Percentiles rank a stretch among this genome's conserved stretches.
Evolutionary conservation across 2,797 vertebrate genomes (phyloP).

Genomic region (Hemibagrus guttatus): DNA sequence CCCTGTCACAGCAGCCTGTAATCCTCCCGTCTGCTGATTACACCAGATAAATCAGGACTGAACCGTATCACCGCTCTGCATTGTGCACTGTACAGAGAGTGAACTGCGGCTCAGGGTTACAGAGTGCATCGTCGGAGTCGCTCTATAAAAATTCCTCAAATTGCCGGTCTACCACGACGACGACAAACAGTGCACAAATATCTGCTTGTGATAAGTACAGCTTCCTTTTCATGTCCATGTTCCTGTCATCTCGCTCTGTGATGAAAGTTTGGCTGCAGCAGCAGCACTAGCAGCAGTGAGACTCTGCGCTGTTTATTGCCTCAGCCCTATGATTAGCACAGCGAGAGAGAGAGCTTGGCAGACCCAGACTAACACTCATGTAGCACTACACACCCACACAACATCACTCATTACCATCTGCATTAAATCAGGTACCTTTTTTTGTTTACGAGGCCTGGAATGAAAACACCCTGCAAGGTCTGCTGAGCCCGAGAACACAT

Average conservation of each 20-base stretch:
- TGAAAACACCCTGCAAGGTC: background rate
- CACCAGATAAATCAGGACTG: conserved; percentile 27
- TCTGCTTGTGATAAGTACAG: conserved; percentile 5
- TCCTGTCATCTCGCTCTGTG: conserved; percentile 62
- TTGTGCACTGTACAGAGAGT: background rate
- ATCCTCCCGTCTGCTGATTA: conserved; percentile 44
- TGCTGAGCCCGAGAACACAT: background rate
- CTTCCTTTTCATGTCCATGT: too few relatives aligned
- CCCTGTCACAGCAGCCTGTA: conserved; percentile 32
- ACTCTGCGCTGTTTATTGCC: conserved; percentile 71
- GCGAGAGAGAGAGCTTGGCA: conserved; percentile 10
- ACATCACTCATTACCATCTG: conserved; percentile 12
- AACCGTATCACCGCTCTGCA: conserved; percentile 39
- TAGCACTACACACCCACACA: background rate
- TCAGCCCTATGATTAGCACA: conserved; percentile 72
- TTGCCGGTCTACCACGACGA: conserved; percentile 12
- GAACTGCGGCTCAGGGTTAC: background rate
- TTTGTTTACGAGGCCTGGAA: background rate
- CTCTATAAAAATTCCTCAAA: conserved; percentile 9
- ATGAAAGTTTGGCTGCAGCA: conserved; percentile 66
- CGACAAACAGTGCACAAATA: conserved; percentile 2
- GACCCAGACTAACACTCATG: conserved; percentile 11
- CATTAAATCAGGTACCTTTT: background rate
- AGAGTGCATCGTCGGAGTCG: background rate
- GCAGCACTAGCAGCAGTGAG: conserved; percentile 64